These are phyloP conservation scores for Drosophila sp. DNA, from an alignment of 1,140 invertebrate species.

Conservation along the genomic window DNA sequence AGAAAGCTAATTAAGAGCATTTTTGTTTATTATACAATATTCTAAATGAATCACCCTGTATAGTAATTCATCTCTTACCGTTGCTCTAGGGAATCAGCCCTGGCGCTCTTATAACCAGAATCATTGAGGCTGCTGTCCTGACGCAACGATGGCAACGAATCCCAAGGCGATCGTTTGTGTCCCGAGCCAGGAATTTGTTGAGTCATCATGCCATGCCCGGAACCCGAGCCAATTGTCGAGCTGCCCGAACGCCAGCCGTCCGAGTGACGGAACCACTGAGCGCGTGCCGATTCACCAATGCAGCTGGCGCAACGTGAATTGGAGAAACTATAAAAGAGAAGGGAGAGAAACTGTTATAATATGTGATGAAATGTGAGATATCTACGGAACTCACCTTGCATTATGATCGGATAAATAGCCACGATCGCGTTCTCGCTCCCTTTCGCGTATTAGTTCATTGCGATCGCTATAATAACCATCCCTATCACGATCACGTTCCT, in stretches of 20 bases:
- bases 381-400: conserved; percentile 87
- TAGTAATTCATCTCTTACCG: conserved; percentile 86
- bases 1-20: no score
- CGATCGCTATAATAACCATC: conserved; percentile 94
- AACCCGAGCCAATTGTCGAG: conserved; percentile 88
- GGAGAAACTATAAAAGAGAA: conserved; percentile 84
- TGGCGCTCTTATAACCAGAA: conserved; percentile 93
- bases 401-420: conserved; percentile 95
- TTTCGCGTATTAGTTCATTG: conserved; percentile 90
- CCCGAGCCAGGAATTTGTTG: conserved; percentile 74
- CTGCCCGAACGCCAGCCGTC: conserved; percentile 93
- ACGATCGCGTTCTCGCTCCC: conserved; percentile 89
- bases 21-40: no score
- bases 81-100: conserved; percentile 93
- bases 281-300: conserved; percentile 92
- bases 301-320: conserved; percentile 91
- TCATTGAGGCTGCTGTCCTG: conserved; percentile 93
- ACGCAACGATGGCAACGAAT: conserved; percentile 91
- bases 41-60: not conserved
- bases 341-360: no score
- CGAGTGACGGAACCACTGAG: conserved; percentile 94
- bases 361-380: not conserved
- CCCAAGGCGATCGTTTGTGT: conserved; percentile 92
- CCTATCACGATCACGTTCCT: conserved; percentile 86
- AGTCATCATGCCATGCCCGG: conserved; percentile 83